Percentiles rank a stretch among this genome's conserved stretches.
Evolutionary conservation across 2,888 invertebrate genomes (phyloP).

Genomic region (Zaprionus lineosus): DNA sequence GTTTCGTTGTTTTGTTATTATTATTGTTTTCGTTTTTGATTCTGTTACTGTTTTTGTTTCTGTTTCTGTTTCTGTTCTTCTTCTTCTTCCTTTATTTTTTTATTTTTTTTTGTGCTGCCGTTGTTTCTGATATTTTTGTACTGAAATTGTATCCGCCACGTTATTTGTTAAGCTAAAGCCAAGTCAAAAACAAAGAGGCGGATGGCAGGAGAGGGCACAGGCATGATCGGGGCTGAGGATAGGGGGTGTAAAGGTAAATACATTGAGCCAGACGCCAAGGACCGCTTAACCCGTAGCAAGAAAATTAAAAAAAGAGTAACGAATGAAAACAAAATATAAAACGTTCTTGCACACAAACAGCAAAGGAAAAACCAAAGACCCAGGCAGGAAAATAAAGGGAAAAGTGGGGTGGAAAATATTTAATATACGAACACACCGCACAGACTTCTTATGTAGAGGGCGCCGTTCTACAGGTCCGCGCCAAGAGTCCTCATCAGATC

Average conservation of each 20-base stretch:
- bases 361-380: not conserved
- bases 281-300: slow-evolving; percentile 50
- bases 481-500: slow-evolving; percentile 25
- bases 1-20: slow-evolving; percentile 28
- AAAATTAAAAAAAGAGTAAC: slow-evolving; percentile 51
- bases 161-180: slow-evolving; percentile 54
- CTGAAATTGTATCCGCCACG: slow-evolving; percentile 65
- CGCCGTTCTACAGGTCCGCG: too few species aligned
- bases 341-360: not conserved
- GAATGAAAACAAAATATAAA: not conserved
- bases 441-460: too few species aligned
- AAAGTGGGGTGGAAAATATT: not conserved
- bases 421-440: too few species aligned
- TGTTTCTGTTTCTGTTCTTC: slow-evolving; percentile 40
- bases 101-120: slow-evolving; percentile 48
- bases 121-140: slow-evolving; percentile 18
- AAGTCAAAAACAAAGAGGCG: slow-evolving; percentile 53
- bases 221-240: not conserved
- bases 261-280: slow-evolving; percentile 67
- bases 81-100: slow-evolving; percentile 35
- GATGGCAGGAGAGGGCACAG: not conserved
- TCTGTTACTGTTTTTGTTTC: slow-evolving; percentile 14
- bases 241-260: slow-evolving; percentile 59
- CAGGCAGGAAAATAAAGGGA: not conserved
- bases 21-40: slow-evolving; percentile 28